Evolutionary conservation across 2,888 invertebrate genomes (phyloP).

Genomic region (Tricholauxania praeusta): DNA sequence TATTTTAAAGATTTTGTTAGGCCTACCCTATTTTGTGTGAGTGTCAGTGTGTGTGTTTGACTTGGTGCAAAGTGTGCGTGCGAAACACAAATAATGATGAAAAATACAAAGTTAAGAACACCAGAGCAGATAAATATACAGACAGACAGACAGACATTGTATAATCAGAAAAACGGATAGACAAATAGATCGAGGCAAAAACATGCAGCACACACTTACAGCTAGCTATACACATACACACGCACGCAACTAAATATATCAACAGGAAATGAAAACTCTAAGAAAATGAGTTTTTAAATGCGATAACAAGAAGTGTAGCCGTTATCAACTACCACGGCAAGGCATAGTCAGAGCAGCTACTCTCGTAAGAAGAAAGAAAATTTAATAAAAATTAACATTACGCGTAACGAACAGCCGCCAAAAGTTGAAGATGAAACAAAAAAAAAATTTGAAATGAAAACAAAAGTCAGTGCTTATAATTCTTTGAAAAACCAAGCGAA

Average conservation of each 20-base stretch:
- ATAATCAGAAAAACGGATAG: background rate
- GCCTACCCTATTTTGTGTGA: constrained; percentile 8
- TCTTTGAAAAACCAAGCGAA: no score
- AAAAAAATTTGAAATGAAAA: no score
- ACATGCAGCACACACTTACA: background rate
- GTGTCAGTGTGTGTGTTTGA: constrained; percentile 37
- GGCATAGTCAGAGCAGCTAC: no score
- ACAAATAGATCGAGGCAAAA: constrained; percentile 14
- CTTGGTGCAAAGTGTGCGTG: constrained; percentile 58
- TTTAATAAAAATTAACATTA: no score
- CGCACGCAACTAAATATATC: constrained; percentile 43
- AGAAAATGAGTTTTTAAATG: constrained; percentile 41
- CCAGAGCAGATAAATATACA: constrained; percentile 51
- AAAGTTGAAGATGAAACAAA: no score
- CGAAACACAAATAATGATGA: constrained; percentile 60
- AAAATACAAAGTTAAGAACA: constrained; percentile 61
- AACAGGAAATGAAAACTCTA: constrained; percentile 47
- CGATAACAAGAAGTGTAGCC: constrained; percentile 1
- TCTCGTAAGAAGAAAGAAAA: no score
- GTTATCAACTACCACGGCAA: background rate
- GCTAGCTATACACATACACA: constrained; percentile 18
- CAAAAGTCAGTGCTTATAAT: no score
- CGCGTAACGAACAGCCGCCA: no score
- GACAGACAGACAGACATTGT: constrained; percentile 15
- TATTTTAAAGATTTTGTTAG: no score